Evolutionary conservation across 2,797 vertebrate species (phyloP).

Genomic region (Rhinoraja longicauda): DNA sequence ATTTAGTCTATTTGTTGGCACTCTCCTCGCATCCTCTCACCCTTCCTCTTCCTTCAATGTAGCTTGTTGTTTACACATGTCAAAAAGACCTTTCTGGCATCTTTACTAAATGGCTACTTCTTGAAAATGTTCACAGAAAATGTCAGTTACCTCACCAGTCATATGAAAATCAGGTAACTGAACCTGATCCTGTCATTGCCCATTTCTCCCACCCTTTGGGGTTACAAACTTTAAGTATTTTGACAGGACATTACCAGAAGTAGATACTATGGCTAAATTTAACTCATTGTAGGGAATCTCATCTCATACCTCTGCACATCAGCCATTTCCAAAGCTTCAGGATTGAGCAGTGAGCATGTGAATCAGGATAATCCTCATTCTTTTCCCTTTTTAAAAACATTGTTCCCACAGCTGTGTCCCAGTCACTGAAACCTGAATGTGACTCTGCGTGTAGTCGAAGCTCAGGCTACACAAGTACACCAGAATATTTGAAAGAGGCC

Average conservation of each 20-base stretch:
- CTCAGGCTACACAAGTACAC: constrained; percentile 48
- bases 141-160: too few species aligned
- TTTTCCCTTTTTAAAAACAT: background rate
- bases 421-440: constrained; percentile 53
- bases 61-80: background rate
- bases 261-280: background rate
- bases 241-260: background rate
- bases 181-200: background rate
- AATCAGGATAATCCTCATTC: background rate
- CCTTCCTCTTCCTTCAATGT: background rate
- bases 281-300: background rate
- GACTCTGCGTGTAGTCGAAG: constrained; percentile 47
- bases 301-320: background rate
- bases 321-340: background rate
- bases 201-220: background rate
- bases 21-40: background rate
- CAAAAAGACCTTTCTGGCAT: background rate
- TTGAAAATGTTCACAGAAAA: background rate
- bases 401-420: constrained; percentile 51
- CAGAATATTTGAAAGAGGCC: constrained; percentile 69
- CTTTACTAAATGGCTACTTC: background rate
- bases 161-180: background rate
- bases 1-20: background rate
- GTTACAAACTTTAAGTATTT: background rate
- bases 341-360: background rate